Evolutionary conservation across 2,113 vertebrate species (phyloP), one percentile per base, ranked within the genome.

Genomic region (Coracopsis vasa): DNA sequence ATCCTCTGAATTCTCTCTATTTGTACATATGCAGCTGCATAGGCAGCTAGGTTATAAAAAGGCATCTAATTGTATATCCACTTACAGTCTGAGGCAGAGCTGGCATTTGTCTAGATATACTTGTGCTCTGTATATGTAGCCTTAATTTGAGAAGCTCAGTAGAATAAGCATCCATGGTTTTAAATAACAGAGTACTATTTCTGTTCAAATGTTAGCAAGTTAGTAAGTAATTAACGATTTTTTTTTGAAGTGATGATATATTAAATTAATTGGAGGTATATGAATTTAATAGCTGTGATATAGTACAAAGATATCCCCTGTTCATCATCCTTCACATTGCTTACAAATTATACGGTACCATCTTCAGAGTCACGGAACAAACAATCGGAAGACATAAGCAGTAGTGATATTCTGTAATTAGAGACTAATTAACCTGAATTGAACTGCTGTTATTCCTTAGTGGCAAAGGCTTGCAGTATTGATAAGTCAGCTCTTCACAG

Each of bases 391-490:
- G 11, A 73, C 73, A 93, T 95, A 93, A 92, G 66, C 51, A 93
- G 70, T 66, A 81, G 29, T 66, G 78, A 88, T 86, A 67, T 64
- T 75, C 93, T 88, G 69, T 96, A 96, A 98, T 98, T 97, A 97
- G 92, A 95, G 54, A 92, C 64, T 90, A 96, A 96, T 95, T 96
- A 96, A 94, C 67, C 72, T 94, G 48, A 91, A 85, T 48, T 81
- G 50, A 84, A 91, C 87, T 88, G 45, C 67, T 95, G 82, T 91
- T 95, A 95, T 95, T 95, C 79, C 47, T 96, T 91, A 89, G 25
- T 88, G 96, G 41, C 62, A 91, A 56, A 91, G 73, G 56, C 17
- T 60, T 97, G 44, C 61, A 41, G 19, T 74, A 91, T 78, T 54
- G 73, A 89, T 89, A 92, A 92, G 60, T 42, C 31, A 56, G 53